phyloP scores from a whole-genome alignment of 2,113 vertebrate species.

The Delphinapterus leucas region DNA sequence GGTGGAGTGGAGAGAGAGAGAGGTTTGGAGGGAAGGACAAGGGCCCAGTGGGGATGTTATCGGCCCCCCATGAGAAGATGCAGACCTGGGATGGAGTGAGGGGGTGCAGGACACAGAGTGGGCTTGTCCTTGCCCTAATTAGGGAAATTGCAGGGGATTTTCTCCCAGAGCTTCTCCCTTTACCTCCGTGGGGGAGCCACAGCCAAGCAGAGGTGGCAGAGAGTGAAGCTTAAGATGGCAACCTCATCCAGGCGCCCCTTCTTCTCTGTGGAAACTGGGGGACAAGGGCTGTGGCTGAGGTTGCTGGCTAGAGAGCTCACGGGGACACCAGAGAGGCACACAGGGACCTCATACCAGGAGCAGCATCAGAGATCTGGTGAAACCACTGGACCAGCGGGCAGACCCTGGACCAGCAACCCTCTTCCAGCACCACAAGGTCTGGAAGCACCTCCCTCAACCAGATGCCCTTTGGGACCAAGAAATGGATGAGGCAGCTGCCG shows the following conservation, averaged over 20 bases:
- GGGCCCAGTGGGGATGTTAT: not conserved
- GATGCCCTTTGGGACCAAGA: not conserved
- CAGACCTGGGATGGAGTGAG: rapidly evolving
- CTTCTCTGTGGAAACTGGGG: no score
- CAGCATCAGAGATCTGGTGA: not conserved
- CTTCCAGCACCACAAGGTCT: rapidly evolving
- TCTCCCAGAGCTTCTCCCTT: not conserved
- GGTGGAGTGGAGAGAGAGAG: not conserved
- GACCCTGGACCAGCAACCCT: rapidly evolving
- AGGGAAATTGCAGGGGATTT: not conserved
- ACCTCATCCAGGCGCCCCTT: rapidly evolving
- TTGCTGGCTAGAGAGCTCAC: not conserved
- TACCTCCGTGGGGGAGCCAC: not conserved
- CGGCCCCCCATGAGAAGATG: not conserved
- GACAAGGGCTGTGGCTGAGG: rapidly evolving
- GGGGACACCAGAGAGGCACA: not conserved
- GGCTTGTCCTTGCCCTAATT: no score
- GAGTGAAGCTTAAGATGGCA: no score
- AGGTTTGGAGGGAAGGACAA: not conserved
- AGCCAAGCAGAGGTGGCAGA: not conserved
- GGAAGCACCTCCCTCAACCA: not conserved
- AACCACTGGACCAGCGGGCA: rapidly evolving
- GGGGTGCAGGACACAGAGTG: rapidly evolving
- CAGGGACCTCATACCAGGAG: not conserved
- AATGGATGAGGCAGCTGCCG: no score